Percentiles rank a stretch among this genome's conserved stretches.
These are phyloP conservation scores for Candoia aspera DNA, from an alignment of 2,113 vertebrate genomes.

Conservation along the genomic window DNA sequence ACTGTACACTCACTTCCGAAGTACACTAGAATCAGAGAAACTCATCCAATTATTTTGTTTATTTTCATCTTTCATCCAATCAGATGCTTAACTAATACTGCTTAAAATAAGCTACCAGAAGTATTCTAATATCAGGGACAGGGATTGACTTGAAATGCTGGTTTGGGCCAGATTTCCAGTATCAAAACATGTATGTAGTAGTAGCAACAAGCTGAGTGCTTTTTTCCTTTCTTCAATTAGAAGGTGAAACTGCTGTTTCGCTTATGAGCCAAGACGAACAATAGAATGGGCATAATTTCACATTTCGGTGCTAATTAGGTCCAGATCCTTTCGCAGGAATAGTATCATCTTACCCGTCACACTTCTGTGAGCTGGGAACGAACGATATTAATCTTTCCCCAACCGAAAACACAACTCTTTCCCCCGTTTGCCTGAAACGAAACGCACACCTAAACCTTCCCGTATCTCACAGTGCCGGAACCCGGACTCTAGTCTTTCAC, in stretches of 20 bases:
- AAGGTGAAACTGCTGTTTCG: not conserved
- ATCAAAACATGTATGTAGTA: not conserved
- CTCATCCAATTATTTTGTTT: too few relatives aligned
- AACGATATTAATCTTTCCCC: not conserved
- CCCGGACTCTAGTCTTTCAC: not conserved
- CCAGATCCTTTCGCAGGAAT: not conserved
- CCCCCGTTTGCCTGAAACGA: not conserved
- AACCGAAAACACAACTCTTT: not conserved
- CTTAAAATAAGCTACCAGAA: not conserved
- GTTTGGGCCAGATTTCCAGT: constrained; percentile 13
- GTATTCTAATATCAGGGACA: not conserved
- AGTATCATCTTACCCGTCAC: not conserved
- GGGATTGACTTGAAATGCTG: not conserved
- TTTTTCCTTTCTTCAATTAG: rapidly evolving
- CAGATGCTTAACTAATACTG: not conserved
- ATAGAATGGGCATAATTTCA: not conserved
- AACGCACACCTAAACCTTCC: not conserved
- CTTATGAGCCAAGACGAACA: not conserved
- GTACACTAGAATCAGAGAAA: too few relatives aligned
- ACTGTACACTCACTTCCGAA: not conserved
- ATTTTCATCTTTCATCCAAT: not conserved
- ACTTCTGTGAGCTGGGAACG: not conserved
- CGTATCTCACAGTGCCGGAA: too few relatives aligned
- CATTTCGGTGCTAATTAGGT: not conserved
- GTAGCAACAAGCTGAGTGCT: rapidly evolving